These are phyloP conservation scores for Epsilonema sp. DNA, from an alignment of 2,888 invertebrate species.

Conservation along the genomic window DNA sequence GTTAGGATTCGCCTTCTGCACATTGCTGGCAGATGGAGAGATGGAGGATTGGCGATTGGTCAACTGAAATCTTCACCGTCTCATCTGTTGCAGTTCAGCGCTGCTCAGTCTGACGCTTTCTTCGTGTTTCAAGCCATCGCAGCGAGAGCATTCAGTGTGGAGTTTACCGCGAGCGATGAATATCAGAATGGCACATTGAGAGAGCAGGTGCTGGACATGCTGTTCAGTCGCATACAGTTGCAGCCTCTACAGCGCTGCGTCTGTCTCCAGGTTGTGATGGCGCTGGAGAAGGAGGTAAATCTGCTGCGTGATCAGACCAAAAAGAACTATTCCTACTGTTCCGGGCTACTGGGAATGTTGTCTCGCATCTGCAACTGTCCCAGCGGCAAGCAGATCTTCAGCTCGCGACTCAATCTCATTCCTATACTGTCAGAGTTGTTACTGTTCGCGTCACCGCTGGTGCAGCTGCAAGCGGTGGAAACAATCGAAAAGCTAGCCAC, in stretches of 20 bases:
- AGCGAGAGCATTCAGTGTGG: constrained; percentile 33
- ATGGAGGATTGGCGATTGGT: not conserved
- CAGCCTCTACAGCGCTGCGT: constrained; percentile 26
- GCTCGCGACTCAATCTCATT: constrained; percentile 12
- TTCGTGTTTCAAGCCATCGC: constrained; percentile 69
- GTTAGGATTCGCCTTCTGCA: constrained; percentile 60
- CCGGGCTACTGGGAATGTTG: constrained; percentile 22
- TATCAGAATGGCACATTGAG: constrained; percentile 11
- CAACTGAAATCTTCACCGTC: constrained; percentile 17
- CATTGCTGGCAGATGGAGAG: constrained; percentile 22
- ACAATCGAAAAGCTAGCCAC: constrained; percentile 14
- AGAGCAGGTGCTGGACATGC: constrained; percentile 23
- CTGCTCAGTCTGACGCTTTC: constrained; percentile 31
- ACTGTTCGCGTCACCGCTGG: constrained; percentile 21
- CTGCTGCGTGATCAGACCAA: constrained; percentile 10
- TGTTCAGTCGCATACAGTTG: constrained; percentile 25
- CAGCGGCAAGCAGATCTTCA: not conserved
- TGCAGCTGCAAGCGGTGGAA: constrained; percentile 22
- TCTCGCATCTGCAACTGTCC: constrained; percentile 35
- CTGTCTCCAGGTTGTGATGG: constrained; percentile 22
- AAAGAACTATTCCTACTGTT: constrained; percentile 24
- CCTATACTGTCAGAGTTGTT: constrained; percentile 20
- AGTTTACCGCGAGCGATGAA: constrained; percentile 14
- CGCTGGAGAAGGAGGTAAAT: constrained; percentile 11
- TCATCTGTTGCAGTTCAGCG: constrained; percentile 33